A percentile compares a stretch with the other conserved stretches of the same genome.
Evolutionary conservation across 2,888 invertebrate species (phyloP).

Genomic region (Fabriciana adippe): DNA sequence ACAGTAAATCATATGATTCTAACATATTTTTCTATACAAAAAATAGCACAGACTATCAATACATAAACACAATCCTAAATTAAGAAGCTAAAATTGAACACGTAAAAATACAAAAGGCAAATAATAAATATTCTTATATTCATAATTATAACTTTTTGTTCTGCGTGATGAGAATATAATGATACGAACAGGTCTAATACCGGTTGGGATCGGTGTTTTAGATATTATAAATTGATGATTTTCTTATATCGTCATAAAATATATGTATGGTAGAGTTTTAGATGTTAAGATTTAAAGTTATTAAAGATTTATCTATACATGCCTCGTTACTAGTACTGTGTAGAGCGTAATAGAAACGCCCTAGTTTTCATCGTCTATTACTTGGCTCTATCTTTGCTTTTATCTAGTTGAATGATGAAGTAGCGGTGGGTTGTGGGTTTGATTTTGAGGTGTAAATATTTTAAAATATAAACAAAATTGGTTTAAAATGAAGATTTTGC

Average conservation of each 20-base stretch:
- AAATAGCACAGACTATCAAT: neutral
- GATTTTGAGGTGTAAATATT: no score
- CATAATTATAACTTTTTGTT: slow-evolving; percentile 41
- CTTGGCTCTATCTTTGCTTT: neutral
- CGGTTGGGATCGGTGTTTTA: slow-evolving; percentile 34
- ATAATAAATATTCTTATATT: slow-evolving; percentile 30
- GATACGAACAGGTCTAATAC: slow-evolving; percentile 38
- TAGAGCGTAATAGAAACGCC: slow-evolving; percentile 2
- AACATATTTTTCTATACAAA: no score
- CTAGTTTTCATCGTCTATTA: slow-evolving; percentile 8
- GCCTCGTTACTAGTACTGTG: slow-evolving; percentile 1
- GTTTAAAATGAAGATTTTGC: no score
- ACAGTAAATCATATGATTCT: no score
- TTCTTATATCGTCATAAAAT: slow-evolving; percentile 22
- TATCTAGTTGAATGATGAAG: slow-evolving; percentile 4
- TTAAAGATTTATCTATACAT: neutral
- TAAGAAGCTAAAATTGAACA: slow-evolving; percentile 7
- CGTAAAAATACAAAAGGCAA: slow-evolving; percentile 20
- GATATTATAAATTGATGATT: slow-evolving; percentile 28
- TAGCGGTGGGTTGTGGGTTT: no score
- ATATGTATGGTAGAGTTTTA: neutral
- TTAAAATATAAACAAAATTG: no score
- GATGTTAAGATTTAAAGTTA: no score
- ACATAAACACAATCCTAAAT: slow-evolving; percentile 9
- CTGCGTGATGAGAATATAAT: slow-evolving; percentile 44